Conservation (phyloP, 2,888 invertebrate species). For the Tetropium fuscum region DNA sequence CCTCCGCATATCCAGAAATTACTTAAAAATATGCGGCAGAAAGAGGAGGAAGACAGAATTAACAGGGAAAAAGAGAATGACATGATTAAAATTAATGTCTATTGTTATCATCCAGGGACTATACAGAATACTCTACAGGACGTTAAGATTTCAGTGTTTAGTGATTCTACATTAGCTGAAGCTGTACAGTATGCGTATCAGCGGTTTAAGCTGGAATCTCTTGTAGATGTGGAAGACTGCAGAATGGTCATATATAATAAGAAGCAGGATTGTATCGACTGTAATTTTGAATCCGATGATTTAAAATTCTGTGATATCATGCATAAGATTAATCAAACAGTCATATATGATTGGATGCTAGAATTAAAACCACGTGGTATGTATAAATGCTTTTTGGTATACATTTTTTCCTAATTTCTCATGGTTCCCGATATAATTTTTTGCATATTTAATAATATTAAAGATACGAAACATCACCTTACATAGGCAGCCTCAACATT, state of each 20-base stretch:
- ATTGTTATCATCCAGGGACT: conserved; percentile 72
- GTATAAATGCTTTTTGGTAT: conserved; percentile 20
- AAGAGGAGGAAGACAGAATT: conserved; percentile 74
- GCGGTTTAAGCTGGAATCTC: conserved; percentile 70
- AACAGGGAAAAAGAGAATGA: conserved; percentile 73
- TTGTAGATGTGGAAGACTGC: conserved; percentile 74
- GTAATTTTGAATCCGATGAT: conserved; percentile 75
- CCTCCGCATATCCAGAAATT: conserved; percentile 79
- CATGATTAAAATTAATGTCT: conserved; percentile 74
- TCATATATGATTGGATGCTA: conserved; percentile 72
- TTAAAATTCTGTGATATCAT: conserved; percentile 63
- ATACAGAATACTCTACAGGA: conserved; percentile 69
- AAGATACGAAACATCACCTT: too few species aligned
- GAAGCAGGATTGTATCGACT: conserved; percentile 73
- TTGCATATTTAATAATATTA: too few species aligned
- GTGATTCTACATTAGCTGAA: conserved; percentile 70
- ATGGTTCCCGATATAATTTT: too few species aligned
- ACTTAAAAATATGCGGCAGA: conserved; percentile 73
- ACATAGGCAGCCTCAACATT: too few species aligned
- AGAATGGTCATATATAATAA: conserved; percentile 80
- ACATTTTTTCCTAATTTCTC: too few species aligned
- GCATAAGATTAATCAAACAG: conserved; percentile 27
- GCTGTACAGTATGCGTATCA: conserved; percentile 73
- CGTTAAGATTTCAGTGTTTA: conserved; percentile 71
- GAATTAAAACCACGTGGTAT: conserved; percentile 73